Evolutionary conservation across 2,797 vertebrate species (phyloP).

Genomic region (Sphenopsis melanotis): DNA sequence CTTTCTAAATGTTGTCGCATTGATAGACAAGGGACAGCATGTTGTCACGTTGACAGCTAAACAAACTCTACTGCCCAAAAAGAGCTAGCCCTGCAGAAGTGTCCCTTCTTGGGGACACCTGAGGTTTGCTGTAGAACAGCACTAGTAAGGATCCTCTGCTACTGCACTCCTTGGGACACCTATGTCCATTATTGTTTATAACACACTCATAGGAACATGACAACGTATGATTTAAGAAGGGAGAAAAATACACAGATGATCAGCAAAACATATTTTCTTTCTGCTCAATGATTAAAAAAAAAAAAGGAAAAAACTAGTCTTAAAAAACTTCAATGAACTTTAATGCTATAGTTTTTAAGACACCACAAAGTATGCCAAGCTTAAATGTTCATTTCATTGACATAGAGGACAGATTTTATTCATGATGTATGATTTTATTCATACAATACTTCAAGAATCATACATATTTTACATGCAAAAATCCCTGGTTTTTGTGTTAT

Average conservation of each 20-base stretch:
- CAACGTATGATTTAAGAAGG: not conserved
- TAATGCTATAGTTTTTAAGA: not conserved
- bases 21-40: not conserved
- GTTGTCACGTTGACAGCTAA: not conserved
- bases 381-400: not conserved
- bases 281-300: not conserved
- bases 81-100: not conserved
- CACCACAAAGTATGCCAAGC: not conserved
- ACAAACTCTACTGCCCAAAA: not conserved
- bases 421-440: not conserved
- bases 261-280: not conserved
- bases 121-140: not conserved
- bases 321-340: not conserved
- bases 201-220: not conserved
- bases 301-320: not conserved
- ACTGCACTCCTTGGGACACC: not conserved
- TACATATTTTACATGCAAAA: not conserved
- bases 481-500: not conserved
- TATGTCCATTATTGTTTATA: not conserved
- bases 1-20: rapidly evolving
- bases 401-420: not conserved
- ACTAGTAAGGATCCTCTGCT: not conserved
- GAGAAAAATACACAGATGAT: not conserved
- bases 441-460: not conserved
- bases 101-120: not conserved